phyloP scores from a whole-genome alignment of 2,888 invertebrate genomes.

The Dorcus parallelipipedus region DNA sequence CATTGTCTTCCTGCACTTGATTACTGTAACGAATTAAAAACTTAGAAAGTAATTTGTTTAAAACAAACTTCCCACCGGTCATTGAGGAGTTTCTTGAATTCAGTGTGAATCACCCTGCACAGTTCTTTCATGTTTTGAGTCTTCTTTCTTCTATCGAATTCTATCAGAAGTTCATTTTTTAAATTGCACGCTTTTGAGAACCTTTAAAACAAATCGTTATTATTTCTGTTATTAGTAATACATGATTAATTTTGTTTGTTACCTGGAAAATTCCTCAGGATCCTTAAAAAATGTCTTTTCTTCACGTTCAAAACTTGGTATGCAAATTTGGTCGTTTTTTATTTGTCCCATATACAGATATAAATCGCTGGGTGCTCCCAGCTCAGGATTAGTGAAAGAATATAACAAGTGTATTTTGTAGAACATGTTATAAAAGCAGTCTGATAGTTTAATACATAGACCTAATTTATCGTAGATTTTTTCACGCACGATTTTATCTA shows the following conservation, averaged over 20 bases:
- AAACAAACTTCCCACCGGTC: too few species aligned
- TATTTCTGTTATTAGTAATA: background rate
- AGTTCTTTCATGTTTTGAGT: constrained; percentile 8
- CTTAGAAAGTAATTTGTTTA: too few species aligned
- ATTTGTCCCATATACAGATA: constrained; percentile 26
- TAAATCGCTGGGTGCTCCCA: constrained; percentile 29
- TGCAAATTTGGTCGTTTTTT: constrained; percentile 23
- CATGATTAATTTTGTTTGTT: constrained; percentile 5
- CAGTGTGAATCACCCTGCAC: constrained; percentile 10
- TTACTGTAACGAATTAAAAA: too few species aligned
- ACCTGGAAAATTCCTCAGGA: constrained; percentile 33
- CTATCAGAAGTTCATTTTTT: constrained; percentile 12
- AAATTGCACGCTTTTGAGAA: constrained; percentile 19
- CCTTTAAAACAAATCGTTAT: constrained; percentile 6
- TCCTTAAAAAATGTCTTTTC: constrained; percentile 32
- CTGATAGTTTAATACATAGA: constrained; percentile 31
- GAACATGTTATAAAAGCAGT: constrained; percentile 27
- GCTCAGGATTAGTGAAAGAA: constrained; percentile 33
- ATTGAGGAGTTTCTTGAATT: constrained; percentile 5
- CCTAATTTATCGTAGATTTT: constrained; percentile 33
- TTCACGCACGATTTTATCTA: constrained; percentile 31
- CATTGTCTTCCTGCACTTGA: too few species aligned
- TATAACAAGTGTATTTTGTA: constrained; percentile 34
- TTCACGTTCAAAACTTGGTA: constrained; percentile 30
- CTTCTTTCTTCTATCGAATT: constrained; percentile 13